Conservation (phyloP, 2,797 vertebrate species). For the Acanthurus leucopareius region DNA sequence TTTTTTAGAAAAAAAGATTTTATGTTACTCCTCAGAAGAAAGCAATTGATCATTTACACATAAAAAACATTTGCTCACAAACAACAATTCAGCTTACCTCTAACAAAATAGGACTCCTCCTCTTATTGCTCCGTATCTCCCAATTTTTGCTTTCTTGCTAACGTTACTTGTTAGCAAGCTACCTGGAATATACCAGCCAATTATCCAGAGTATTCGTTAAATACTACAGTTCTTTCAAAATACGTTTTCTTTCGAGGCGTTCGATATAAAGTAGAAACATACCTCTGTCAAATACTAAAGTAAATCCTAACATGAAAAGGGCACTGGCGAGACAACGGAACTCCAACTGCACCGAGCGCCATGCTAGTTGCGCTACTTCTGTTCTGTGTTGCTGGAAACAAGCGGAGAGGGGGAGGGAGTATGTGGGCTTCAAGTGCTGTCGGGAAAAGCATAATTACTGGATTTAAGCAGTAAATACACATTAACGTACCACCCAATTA, state of each 20-base stretch:
- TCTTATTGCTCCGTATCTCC: slow-evolving; percentile 67
- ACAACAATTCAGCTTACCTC: slow-evolving; percentile 68
- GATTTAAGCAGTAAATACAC: neutral
- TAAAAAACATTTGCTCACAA: accelerated
- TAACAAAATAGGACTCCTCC: slow-evolving; percentile 73
- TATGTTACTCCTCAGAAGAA: neutral
- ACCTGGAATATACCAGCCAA: slow-evolving; percentile 54
- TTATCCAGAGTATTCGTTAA: slow-evolving; percentile 41
- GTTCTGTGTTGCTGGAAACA: slow-evolving; percentile 69
- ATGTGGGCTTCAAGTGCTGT: slow-evolving; percentile 48
- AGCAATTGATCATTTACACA: neutral
- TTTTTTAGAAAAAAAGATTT: neutral
- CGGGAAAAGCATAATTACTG: slow-evolving; percentile 3
- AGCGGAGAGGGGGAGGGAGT: slow-evolving; percentile 55
- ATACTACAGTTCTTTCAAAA: neutral
- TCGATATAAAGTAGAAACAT: accelerated
- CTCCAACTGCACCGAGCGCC: slow-evolving; percentile 73
- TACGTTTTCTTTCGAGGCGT: neutral
- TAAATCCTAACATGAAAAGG: slow-evolving; percentile 48
- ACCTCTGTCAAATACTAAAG: slow-evolving; percentile 13
- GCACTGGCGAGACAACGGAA: slow-evolving; percentile 55
- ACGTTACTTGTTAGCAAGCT: slow-evolving; percentile 72
- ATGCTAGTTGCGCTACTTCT: slow-evolving; percentile 72
- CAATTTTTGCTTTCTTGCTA: slow-evolving; percentile 68
- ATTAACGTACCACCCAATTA: neutral